phyloP scores from a whole-genome alignment of 2,113 vertebrate genomes.

The Plotosus lineatus region DNA sequence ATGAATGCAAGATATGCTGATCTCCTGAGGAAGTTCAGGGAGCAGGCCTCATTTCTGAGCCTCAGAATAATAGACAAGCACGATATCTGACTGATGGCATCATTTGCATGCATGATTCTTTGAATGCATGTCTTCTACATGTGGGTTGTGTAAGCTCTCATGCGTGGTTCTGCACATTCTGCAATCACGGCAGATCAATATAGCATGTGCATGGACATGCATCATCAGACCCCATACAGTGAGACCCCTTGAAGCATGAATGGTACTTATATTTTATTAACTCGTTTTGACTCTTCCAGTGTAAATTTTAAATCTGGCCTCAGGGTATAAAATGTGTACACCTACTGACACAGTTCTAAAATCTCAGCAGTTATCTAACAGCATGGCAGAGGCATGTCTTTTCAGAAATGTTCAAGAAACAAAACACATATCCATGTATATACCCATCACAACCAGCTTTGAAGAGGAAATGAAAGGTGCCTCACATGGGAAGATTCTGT shows the following conservation, averaged over 20 bases:
- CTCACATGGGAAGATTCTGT: conserved; percentile 1
- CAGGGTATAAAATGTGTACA: conserved; percentile 20
- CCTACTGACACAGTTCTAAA: conserved; percentile 22
- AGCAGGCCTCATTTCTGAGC: not conserved
- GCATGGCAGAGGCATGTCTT: conserved; percentile 30
- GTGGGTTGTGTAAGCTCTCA: conserved; percentile 16
- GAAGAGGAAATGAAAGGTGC: conserved; percentile 10
- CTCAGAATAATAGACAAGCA: not conserved
- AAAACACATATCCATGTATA: conserved; percentile 26
- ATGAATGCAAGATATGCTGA: conserved; percentile 1
- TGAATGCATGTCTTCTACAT: conserved; percentile 11
- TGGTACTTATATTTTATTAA: conserved; percentile 26
- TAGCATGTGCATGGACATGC: conserved; percentile 16
- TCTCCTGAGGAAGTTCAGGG: not conserved
- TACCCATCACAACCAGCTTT: conserved; percentile 27
- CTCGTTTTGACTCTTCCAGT: conserved; percentile 22
- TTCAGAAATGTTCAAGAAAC: conserved; percentile 26
- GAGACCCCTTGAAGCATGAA: not conserved
- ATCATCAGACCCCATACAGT: conserved; percentile 1
- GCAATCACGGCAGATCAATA: not conserved
- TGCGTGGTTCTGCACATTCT: not conserved
- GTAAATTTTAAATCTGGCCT: conserved; percentile 47
- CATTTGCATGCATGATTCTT: not conserved
- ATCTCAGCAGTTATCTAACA: conserved; percentile 39
- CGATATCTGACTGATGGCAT: not conserved